Evolutionary conservation across 1,140 invertebrate genomes (phyloP).

Genomic region (Ceratina japonica): DNA sequence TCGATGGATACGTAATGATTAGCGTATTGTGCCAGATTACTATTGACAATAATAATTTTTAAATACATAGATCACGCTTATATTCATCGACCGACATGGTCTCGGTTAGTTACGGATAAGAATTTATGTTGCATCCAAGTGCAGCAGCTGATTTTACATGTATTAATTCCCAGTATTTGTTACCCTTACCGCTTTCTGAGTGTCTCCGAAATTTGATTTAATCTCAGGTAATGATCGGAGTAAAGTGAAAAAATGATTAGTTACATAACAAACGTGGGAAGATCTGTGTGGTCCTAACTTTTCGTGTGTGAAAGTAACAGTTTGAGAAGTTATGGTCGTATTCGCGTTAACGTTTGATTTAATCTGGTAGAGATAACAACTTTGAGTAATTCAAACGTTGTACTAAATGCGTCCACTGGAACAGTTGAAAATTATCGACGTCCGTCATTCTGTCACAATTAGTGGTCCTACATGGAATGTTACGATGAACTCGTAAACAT

Average conservation of each 20-base stretch:
- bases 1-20: slow-evolving; percentile 19
- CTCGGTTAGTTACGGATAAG: slow-evolving; percentile 1
- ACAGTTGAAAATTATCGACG: slow-evolving; percentile 24
- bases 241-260: not conserved
- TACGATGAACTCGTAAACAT: slow-evolving; percentile 25
- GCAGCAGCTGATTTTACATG: not conserved
- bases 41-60: slow-evolving; percentile 24
- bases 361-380: not conserved
- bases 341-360: not conserved
- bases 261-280: slow-evolving; percentile 25
- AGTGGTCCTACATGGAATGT: not conserved
- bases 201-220: not conserved
- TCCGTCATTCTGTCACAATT: slow-evolving; percentile 22
- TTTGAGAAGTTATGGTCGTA: not conserved
- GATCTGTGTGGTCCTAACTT: not conserved
- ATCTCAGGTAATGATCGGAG: slow-evolving; percentile 1
- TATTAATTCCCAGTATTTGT: not conserved
- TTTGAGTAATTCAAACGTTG: not conserved
- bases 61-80: not conserved
- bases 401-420: not conserved
- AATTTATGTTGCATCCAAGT: not conserved
- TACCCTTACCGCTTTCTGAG: not conserved
- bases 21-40: slow-evolving; percentile 37
- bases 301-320: not conserved
- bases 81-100: slow-evolving; percentile 6